Evolutionary conservation across 2,113 vertebrate genomes (phyloP), one percentile per base, ranked within the genome.

Genomic region (Pipra filicauda): DNA sequence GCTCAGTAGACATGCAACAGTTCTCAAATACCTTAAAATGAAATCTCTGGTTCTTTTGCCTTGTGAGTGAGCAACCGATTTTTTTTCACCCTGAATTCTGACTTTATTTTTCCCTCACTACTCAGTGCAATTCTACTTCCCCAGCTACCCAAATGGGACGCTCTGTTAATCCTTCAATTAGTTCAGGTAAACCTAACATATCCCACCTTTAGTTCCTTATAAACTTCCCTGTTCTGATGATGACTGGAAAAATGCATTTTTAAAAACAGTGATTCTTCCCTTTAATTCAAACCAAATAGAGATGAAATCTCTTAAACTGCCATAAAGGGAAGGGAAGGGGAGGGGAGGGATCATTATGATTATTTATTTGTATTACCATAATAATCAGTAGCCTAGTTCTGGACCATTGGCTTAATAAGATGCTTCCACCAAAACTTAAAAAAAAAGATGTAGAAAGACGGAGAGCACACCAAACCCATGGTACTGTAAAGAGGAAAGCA

Each of bases 1-100:
- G 86, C 35, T 79, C 43, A 89, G 35, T 17, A 91, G 91, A 73
- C 73, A 62, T 18, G 24, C 9, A 89, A 31, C 8, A 51, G n/a
- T 18, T 58, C 58, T 55, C 35, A 86, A 80, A 85, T 28, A 8
- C 6, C 19, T 89, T 58, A 57, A 49, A 78, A 58, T 26, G 12
- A 76, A 57, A 92, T 33, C 15, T 70, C 49, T 73, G 6, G 1
- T 65, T 95, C 27, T 80, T 92, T 43, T 17, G 55, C 20, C 54
- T 31, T 81, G 37, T 0, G 2, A 77, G 11, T 8, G 1, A 76
- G 18, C 8, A 55, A 11, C 5, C 12, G 3, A 18, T 8, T n/a
- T 44, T 59, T 83, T 21, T 10, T 10, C 30, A 27, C 11, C 33
- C 48, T 77, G 30, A 82, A 69, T 33, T 20, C 7, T 58, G 43